Conservation (phyloP, 2,888 invertebrate genomes). For the Osedax fenrisi region DNA sequence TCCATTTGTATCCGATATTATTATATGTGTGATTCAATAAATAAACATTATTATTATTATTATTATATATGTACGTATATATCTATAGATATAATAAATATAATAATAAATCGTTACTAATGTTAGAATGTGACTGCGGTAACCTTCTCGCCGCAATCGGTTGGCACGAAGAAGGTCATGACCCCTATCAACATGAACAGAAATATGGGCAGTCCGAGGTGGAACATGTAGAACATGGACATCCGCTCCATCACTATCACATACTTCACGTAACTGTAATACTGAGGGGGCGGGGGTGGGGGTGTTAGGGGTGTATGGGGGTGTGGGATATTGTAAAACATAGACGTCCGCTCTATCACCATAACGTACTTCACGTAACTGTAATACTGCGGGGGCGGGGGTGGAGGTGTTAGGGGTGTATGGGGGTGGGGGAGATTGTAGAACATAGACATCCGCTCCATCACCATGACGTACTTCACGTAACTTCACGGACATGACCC, state of each 20-base stretch:
- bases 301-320: background rate
- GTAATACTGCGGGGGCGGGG: background rate
- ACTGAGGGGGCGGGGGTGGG: background rate
- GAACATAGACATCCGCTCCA: too few relatives aligned
- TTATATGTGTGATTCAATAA: too few relatives aligned
- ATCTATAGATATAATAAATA: too few relatives aligned
- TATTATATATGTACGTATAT: too few relatives aligned
- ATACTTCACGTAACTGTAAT: background rate
- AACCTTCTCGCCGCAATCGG: background rate
- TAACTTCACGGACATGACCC: too few relatives aligned
- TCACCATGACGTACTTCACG: too few relatives aligned
- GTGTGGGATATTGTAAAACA: too few relatives aligned
- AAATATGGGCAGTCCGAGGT: background rate
- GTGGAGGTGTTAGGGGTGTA: background rate
- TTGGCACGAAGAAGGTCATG: background rate
- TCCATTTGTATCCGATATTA: too few relatives aligned
- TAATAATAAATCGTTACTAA: too few relatives aligned
- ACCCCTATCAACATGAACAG: background rate
- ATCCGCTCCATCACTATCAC: background rate
- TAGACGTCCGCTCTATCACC: background rate
- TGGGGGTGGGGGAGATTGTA: too few relatives aligned
- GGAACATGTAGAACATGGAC: background rate
- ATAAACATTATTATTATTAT: too few relatives aligned
- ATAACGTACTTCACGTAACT: background rate
- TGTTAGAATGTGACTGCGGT: too few relatives aligned